Evolutionary conservation across 2,797 vertebrate species (phyloP).

Genomic region (Ptychadena robeensis): DNA sequence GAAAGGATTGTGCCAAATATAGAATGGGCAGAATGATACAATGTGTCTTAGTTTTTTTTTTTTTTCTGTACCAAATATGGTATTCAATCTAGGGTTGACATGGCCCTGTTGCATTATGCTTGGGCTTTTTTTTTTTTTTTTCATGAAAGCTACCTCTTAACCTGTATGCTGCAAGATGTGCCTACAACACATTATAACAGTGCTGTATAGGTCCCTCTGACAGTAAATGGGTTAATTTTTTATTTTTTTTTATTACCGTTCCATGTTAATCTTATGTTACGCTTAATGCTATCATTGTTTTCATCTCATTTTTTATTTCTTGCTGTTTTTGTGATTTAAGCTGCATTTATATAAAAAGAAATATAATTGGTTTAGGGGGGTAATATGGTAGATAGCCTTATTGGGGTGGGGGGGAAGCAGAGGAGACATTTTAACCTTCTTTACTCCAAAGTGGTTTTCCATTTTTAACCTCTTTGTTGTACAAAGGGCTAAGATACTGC

Average conservation of each 20-base stretch:
- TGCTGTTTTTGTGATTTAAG: constrained; percentile 51
- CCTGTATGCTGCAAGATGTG: constrained; percentile 25
- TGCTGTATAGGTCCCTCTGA: constrained; percentile 29
- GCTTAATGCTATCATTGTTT: constrained; percentile 50
- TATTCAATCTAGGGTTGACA: constrained; percentile 55
- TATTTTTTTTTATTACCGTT: constrained; percentile 34
- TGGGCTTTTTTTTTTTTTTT: constrained; percentile 46
- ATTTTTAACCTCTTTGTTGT: constrained; percentile 20
- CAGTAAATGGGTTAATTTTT: constrained; percentile 36
- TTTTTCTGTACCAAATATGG: constrained; percentile 69
- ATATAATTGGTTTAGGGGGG: constrained; percentile 51
- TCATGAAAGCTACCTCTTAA: constrained; percentile 62
- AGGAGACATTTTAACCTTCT: constrained; percentile 9
- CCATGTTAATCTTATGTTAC: constrained; percentile 54
- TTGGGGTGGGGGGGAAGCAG: constrained; percentile 43
- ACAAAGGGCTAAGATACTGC: constrained; percentile 63
- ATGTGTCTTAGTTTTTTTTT: constrained; percentile 66
- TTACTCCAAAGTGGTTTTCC: neutral
- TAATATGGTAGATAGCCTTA: constrained; percentile 70
- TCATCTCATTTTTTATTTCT: constrained; percentile 58
- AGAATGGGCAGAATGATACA: constrained; percentile 34
- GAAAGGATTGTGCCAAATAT: constrained; percentile 49
- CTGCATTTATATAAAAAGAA: constrained; percentile 53
- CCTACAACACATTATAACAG: constrained; percentile 21
- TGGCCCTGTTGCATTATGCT: constrained; percentile 40